phyloP scores from a whole-genome alignment of 2,888 invertebrate genomes.

The Clivina fossor region DNA sequence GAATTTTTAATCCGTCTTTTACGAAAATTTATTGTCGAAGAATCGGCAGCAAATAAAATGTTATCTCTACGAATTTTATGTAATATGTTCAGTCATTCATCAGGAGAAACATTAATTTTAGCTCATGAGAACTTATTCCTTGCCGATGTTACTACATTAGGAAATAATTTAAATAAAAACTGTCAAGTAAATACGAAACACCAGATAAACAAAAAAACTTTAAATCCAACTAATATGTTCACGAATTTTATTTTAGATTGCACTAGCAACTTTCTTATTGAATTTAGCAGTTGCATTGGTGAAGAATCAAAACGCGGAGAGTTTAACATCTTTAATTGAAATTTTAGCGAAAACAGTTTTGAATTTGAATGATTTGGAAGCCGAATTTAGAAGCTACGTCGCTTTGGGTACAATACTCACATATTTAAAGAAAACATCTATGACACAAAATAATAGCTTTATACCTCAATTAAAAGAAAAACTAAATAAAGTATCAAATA shows the following conservation, averaged over 20 bases:
- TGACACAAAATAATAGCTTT: neutral
- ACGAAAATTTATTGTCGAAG: slow-evolving; percentile 44
- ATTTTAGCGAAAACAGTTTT: slow-evolving; percentile 59
- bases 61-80: slow-evolving; percentile 75
- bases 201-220: no score
- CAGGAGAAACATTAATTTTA: slow-evolving; percentile 65
- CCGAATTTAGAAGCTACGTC: slow-evolving; percentile 74
- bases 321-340: slow-evolving; percentile 56
- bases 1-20: slow-evolving; percentile 46
- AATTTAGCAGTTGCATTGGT: slow-evolving; percentile 69
- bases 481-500: neutral
- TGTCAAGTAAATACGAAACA: slow-evolving; percentile 58
- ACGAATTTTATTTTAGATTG: slow-evolving; percentile 61
- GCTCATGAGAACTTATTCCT: slow-evolving; percentile 60
- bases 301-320: slow-evolving; percentile 57
- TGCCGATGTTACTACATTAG: slow-evolving; percentile 57
- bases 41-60: slow-evolving; percentile 67
- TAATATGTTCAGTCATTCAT: slow-evolving; percentile 76
- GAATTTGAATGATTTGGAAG: slow-evolving; percentile 67
- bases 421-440: neutral
- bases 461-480: slow-evolving; percentile 9
- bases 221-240: slow-evolving; percentile 39
- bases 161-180: slow-evolving; percentile 61
- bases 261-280: slow-evolving; percentile 70
- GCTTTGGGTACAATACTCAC: slow-evolving; percentile 71